Percentiles rank a stretch among this genome's conserved stretches.
Conservation (phyloP, 2,888 invertebrate genomes). For the Blastobasis lacticolella region DNA sequence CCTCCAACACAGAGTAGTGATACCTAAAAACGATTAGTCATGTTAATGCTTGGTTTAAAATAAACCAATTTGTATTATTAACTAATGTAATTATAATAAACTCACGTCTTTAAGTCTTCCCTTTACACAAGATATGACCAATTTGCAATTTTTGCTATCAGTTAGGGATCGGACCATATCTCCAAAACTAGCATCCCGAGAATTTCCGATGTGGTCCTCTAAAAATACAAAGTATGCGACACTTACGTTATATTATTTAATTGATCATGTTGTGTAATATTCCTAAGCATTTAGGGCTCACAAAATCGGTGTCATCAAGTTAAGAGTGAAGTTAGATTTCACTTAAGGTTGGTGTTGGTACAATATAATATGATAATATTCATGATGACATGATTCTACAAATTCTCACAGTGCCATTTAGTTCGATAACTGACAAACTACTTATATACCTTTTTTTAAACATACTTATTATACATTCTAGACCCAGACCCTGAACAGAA, state of each 20-base stretch:
- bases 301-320: not conserved
- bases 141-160: constrained; percentile 29
- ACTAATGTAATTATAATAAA: not conserved
- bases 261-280: too few species aligned
- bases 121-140: constrained; percentile 32
- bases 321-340: too few species aligned
- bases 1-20: constrained; percentile 14
- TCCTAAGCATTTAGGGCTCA: not conserved
- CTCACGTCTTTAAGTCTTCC: constrained; percentile 40
- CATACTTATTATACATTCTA: too few species aligned
- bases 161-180: constrained; percentile 35
- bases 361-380: too few species aligned
- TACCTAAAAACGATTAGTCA: constrained; percentile 11
- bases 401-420: too few species aligned
- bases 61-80: not conserved
- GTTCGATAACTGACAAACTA: too few species aligned
- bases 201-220: constrained; percentile 43
- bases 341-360: not conserved
- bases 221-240: constrained; percentile 12
- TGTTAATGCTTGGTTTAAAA: not conserved
- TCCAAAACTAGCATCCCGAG: constrained; percentile 35
- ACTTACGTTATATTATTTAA: too few species aligned
- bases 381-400: too few species aligned
- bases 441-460: too few species aligned
- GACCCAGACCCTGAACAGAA: too few species aligned